Base-by-base conservation (phyloP, 2,888 invertebrate species). In the Drosophila mettleri region DNA sequence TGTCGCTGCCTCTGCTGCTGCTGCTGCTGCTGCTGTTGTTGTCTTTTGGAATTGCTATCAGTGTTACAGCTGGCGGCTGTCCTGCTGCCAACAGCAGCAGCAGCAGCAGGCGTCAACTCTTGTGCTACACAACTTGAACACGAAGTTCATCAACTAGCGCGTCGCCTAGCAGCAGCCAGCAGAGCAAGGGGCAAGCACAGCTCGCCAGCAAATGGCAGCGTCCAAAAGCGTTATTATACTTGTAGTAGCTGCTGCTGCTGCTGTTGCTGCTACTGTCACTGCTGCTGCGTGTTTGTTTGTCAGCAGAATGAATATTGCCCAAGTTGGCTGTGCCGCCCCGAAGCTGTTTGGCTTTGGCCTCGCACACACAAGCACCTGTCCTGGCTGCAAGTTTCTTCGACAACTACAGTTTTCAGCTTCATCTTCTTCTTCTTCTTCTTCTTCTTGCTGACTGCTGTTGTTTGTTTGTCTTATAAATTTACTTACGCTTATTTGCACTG, bases 71-170 rank as follows among this genome's bases (percentile, higher is more conserved):
- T 88, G 83, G 72, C 83, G 77, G 88, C 86, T 57, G 63, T 55
- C 24, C 53, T 36, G 22, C 41, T 31, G 36, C 57, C 34, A 27
- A 16, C 38, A 34, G 46, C 73, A 67, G 60, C 60, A 59, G 62
- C 72, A 69, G 53, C 73, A 71, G 69, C 85, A 86, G 86, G 89
- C 88, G 87, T 86, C 85, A 85, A 85, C 87, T 88, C 83, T 88
- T 88, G 87, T 88, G 86, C 89, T 77, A 88, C 83, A 83, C 86
- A 83, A 88, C 65, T 88, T 88, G 88, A 83, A 84, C 83, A 84
- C 88, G 88, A 88, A 84, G 83, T 84, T 84, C 83, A 84, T 84
- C 83, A 84, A 84, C 86, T 86, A 83, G 69, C 83, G 68, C 16
- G 45, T 36, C 36, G 57, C 18, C 9, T 38, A 67, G 12, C 24